Conservation (phyloP, 2,113 vertebrate genomes). For the Lophius piscatorius region DNA sequence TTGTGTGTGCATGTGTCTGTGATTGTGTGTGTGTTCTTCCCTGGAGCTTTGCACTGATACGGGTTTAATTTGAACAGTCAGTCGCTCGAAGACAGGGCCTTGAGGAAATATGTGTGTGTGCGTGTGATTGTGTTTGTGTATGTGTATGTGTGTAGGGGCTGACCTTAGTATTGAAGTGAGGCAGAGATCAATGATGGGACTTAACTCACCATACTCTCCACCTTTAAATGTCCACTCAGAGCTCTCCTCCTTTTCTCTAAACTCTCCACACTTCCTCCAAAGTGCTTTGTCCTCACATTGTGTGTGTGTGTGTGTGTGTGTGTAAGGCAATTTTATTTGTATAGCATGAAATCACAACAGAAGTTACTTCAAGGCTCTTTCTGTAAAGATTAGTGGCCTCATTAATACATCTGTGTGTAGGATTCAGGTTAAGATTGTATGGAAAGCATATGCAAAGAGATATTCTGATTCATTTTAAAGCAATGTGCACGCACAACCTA, state of each 20-base stretch:
- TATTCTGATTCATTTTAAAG: too few relatives aligned
- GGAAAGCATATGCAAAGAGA: too few relatives aligned
- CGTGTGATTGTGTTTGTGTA: constrained; percentile 22
- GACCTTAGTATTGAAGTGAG: constrained; percentile 63
- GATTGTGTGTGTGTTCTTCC: constrained; percentile 1
- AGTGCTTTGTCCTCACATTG: too few relatives aligned
- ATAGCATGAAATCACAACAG: too few relatives aligned
- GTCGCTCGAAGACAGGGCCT: constrained; percentile 64
- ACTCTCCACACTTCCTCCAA: not conserved
- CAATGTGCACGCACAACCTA: too few relatives aligned
- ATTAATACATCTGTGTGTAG: too few relatives aligned
- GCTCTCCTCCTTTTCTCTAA: not conserved
- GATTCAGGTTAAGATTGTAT: too few relatives aligned
- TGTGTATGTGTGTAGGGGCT: constrained; percentile 13
- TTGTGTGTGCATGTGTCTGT: constrained; percentile 5
- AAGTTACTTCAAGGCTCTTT: too few relatives aligned
- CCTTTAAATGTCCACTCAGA: constrained; percentile 38
- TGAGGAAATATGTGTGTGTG: constrained; percentile 44
- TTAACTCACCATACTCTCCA: constrained; percentile 38
- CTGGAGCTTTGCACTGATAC: constrained; percentile 64
- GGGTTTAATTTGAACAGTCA: constrained; percentile 80
- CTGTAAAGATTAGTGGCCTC: too few relatives aligned
- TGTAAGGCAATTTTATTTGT: too few relatives aligned
- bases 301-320: constrained; percentile 5
- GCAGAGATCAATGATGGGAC: constrained; percentile 70